A percentile compares a stretch with the other conserved stretches of the same genome.
phyloP scores from a whole-genome alignment of 2,888 invertebrate species.

The Colostygia pectinataria region DNA sequence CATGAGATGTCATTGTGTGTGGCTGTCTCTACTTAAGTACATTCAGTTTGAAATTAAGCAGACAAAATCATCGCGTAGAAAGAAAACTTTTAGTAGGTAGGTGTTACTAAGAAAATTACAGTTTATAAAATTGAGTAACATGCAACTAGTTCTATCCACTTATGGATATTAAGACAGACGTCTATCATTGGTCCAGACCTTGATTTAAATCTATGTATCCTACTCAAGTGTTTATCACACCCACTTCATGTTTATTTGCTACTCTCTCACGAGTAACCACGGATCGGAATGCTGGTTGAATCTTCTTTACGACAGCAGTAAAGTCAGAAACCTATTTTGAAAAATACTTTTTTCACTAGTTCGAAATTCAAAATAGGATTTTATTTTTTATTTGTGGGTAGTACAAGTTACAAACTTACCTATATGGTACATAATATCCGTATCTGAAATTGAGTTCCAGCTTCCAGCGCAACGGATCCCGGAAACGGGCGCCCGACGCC shows the following conservation, averaged over 20 bases:
- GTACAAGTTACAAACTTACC: slow-evolving; percentile 1
- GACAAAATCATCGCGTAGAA: no score
- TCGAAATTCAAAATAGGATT: no score
- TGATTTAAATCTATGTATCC: slow-evolving; percentile 60
- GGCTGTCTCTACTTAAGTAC: neutral
- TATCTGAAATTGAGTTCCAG: slow-evolving; percentile 21
- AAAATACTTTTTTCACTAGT: no score
- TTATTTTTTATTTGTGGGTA: neutral
- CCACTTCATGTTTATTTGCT: slow-evolving; percentile 40
- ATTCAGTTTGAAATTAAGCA: no score
- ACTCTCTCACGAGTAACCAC: neutral
- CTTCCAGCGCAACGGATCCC: slow-evolving; percentile 14
- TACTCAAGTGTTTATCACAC: slow-evolving; percentile 49
- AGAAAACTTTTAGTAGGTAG: no score
- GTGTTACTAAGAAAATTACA: no score
- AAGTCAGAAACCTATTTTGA: no score
- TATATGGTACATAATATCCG: neutral
- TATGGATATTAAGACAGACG: slow-evolving; percentile 58
- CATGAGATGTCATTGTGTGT: neutral
- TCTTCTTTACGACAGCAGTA: no score
- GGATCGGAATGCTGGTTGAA: no score
- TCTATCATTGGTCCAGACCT: slow-evolving; percentile 59
- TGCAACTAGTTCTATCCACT: slow-evolving; percentile 14
- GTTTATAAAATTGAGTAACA: neutral
- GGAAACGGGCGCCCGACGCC: slow-evolving; percentile 15